Evolutionary conservation across 2,888 invertebrate species (phyloP).

Genomic region (Ischnura elegans): DNA sequence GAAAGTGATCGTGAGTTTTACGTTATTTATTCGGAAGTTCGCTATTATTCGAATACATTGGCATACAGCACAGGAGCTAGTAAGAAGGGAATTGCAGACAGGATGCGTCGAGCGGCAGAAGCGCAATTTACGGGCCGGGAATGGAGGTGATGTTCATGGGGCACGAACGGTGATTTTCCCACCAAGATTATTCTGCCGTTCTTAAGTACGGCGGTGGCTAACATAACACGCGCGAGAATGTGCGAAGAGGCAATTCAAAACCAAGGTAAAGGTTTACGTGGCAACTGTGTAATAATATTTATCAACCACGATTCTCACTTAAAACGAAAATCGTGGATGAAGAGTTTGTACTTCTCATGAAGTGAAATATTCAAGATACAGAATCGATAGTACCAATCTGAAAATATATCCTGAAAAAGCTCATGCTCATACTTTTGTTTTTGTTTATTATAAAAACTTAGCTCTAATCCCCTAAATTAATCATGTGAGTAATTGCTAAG

Average conservation of each 20-base stretch:
- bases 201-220: neutral
- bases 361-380: too few relatives aligned
- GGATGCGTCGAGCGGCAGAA: conserved; percentile 26
- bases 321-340: neutral
- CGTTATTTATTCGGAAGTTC: neutral
- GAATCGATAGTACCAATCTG: too few relatives aligned
- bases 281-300: neutral
- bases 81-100: conserved; percentile 17
- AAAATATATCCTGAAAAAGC: too few relatives aligned
- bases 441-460: too few relatives aligned
- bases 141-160: conserved; percentile 32
- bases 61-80: neutral
- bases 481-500: too few relatives aligned
- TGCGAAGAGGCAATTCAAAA: neutral
- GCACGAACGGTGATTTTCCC: conserved; percentile 34
- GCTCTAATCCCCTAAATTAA: too few relatives aligned
- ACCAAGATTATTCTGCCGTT: neutral
- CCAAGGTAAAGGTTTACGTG: neutral
- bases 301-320: neutral
- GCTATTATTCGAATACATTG: conserved; percentile 52
- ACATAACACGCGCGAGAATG: neutral
- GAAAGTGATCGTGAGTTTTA: neutral
- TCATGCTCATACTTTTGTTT: too few relatives aligned
- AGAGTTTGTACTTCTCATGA: neutral
- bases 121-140: conserved; percentile 58